phyloP scores from a whole-genome alignment of 2,113 vertebrate species.

The Octodon degus region DNA sequence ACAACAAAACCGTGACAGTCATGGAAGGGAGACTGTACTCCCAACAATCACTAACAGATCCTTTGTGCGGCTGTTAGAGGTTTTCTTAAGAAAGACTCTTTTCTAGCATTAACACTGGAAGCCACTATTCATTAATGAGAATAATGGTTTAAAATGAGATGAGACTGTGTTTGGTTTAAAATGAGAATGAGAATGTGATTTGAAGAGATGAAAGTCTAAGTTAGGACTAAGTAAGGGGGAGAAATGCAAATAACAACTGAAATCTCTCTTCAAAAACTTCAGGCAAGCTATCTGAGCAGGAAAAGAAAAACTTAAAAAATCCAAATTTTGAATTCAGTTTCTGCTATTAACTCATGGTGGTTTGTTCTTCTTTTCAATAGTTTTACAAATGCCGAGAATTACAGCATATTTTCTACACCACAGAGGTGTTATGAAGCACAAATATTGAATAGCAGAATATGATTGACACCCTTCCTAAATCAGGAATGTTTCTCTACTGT shows the following conservation, averaged over 20 bases:
- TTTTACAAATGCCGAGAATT: neutral
- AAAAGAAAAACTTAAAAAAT: neutral
- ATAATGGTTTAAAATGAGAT: constrained; percentile 60
- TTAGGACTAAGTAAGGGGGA: neutral
- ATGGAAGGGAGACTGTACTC: constrained; percentile 23
- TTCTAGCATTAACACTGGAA: constrained; percentile 40
- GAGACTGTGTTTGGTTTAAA: constrained; percentile 64
- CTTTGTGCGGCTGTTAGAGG: constrained; percentile 40
- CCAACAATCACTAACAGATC: neutral
- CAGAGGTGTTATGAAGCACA: neutral
- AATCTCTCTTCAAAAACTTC: constrained; percentile 44
- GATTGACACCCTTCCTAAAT: constrained; percentile 1
- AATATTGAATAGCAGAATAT: constrained; percentile 10
- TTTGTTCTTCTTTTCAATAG: neutral
- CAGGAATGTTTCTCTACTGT: neutral
- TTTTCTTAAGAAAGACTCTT: constrained; percentile 57
- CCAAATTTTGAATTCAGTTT: neutral
- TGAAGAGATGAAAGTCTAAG: constrained; percentile 54
- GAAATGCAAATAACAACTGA: constrained; percentile 14
- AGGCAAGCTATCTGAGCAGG: neutral
- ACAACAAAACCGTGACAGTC: constrained; percentile 45
- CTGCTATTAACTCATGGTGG: constrained; percentile 10
- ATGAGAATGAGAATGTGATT: constrained; percentile 47
- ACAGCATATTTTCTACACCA: neutral
- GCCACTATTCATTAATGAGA: constrained; percentile 59